Evolutionary conservation across 2,888 invertebrate genomes (phyloP), one percentile per base, ranked within the genome.

Genomic region (Alloplasta piceator): DNA sequence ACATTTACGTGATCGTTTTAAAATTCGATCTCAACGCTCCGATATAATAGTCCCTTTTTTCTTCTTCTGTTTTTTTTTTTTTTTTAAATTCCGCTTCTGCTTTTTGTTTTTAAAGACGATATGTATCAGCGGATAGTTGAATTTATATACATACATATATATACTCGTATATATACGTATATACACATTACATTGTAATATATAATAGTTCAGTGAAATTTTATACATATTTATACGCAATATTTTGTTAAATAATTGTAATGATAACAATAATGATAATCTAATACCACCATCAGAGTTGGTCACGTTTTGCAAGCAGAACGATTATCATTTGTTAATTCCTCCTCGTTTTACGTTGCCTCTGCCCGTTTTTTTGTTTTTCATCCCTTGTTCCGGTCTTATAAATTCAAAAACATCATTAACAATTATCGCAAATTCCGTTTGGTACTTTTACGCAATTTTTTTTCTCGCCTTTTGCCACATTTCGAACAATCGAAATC

Each of bases 111-210:
- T 78, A 84, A 84, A 73, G 86, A 86, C 89, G 89, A 89, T 89
- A 89, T 89, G 89, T 89, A 87, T 85, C 88, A 88, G 89, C 87
- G 85, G 85, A 88, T 89, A 85, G 79, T 86, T 87, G 80, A 83
- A 52, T 82, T 61, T 46, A 56, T 74, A 78, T 63, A 78, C 63
- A 52, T 80, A 72, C 60, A 14, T 56, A n/a, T 66, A 48, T 61
- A 55, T 78, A 75, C 46, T 63, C 48, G 14, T 68, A 66, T 64
- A 63, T 67, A 56, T 73, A 73, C 67, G 66, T 80, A 52, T 70
- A 71, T 64, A 64, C 61, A 79, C 41, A 63, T 48, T 38, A 14
- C 55, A 16, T 58, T 46, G 50, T 48, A 66, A 38, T 63, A 64
- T 61, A 14, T 52, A 14, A 14, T 52, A 14, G 26, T 3, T 41